Conservation (phyloP, 2,888 invertebrate genomes). For the Cantharis flavilabris region DNA sequence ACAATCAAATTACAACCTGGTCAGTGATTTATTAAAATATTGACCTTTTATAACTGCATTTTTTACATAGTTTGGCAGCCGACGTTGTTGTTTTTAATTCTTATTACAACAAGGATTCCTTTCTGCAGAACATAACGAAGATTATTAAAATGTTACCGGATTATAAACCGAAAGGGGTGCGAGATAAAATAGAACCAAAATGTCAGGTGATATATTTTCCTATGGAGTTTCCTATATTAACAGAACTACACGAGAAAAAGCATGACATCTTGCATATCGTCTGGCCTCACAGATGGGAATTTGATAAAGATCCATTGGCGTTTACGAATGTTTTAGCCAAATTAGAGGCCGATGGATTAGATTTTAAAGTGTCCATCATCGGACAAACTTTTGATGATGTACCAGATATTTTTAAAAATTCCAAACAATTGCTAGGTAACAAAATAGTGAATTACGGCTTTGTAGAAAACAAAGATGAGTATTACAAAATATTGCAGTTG, state of each 20-base stretch:
- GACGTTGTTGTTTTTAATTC: slow-evolving; percentile 74
- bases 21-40: slow-evolving; percentile 44
- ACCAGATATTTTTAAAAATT: slow-evolving; percentile 64
- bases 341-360: slow-evolving; percentile 58
- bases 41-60: neutral
- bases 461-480: slow-evolving; percentile 60
- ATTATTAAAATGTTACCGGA: slow-evolving; percentile 71
- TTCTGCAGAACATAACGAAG: slow-evolving; percentile 63
- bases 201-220: slow-evolving; percentile 66
- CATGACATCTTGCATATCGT: slow-evolving; percentile 60
- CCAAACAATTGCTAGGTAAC: slow-evolving; percentile 55
- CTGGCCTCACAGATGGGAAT: slow-evolving; percentile 82
- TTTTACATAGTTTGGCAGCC: slow-evolving; percentile 63
- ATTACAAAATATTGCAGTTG: slow-evolving; percentile 59
- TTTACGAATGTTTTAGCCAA: slow-evolving; percentile 62
- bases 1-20: slow-evolving; percentile 75
- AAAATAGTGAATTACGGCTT: slow-evolving; percentile 66
- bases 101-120: slow-evolving; percentile 68
- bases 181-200: slow-evolving; percentile 62
- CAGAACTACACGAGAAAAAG: neutral
- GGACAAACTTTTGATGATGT: slow-evolving; percentile 66
- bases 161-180: slow-evolving; percentile 61
- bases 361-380: slow-evolving; percentile 65
- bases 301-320: slow-evolving; percentile 72
- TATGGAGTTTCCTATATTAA: slow-evolving; percentile 55